Percentiles rank a stretch among this genome's conserved stretches.
Evolutionary conservation across 2,888 invertebrate genomes (phyloP).

Genomic region (Lamellibrachia satsuma): DNA sequence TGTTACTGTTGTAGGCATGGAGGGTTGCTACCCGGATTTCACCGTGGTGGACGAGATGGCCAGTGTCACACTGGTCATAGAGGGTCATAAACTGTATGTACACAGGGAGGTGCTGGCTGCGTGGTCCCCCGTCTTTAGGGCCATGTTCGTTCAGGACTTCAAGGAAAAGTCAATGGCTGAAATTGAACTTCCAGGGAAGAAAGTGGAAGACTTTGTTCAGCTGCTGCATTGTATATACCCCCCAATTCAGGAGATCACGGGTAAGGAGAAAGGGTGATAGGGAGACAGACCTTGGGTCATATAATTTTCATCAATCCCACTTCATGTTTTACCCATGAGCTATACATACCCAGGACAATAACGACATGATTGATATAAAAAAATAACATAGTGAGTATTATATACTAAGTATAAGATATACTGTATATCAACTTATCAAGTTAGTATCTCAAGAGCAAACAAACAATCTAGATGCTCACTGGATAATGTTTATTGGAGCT

Average conservation of each 20-base stretch:
- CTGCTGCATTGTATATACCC: slow-evolving; percentile 66
- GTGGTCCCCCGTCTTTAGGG: slow-evolving; percentile 58
- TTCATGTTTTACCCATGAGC: too few relatives aligned
- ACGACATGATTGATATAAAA: too few relatives aligned
- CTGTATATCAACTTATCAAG: too few relatives aligned
- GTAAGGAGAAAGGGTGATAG: slow-evolving; percentile 39
- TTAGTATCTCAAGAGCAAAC: too few relatives aligned
- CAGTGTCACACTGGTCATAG: slow-evolving; percentile 54
- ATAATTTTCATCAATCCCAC: too few relatives aligned
- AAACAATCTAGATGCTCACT: too few relatives aligned
- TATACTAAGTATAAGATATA: too few relatives aligned
- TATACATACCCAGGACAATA: too few relatives aligned
- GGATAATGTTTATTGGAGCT: too few relatives aligned
- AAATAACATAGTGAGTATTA: too few relatives aligned
- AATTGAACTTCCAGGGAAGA: slow-evolving; percentile 54
- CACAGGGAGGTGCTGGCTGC: slow-evolving; percentile 56
- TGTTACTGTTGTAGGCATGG: background rate
- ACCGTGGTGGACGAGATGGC: slow-evolving; percentile 52
- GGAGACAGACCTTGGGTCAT: too few relatives aligned
- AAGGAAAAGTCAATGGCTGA: slow-evolving; percentile 39
- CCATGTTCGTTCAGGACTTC: slow-evolving; percentile 51
- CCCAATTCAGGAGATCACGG: slow-evolving; percentile 61
- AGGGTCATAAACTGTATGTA: slow-evolving; percentile 52
- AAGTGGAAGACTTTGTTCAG: slow-evolving; percentile 61
- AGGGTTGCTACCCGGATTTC: slow-evolving; percentile 47